These are phyloP conservation scores for Neocrepidodera transversa DNA, from an alignment of 2,888 invertebrate genomes.

Conservation along the genomic window DNA sequence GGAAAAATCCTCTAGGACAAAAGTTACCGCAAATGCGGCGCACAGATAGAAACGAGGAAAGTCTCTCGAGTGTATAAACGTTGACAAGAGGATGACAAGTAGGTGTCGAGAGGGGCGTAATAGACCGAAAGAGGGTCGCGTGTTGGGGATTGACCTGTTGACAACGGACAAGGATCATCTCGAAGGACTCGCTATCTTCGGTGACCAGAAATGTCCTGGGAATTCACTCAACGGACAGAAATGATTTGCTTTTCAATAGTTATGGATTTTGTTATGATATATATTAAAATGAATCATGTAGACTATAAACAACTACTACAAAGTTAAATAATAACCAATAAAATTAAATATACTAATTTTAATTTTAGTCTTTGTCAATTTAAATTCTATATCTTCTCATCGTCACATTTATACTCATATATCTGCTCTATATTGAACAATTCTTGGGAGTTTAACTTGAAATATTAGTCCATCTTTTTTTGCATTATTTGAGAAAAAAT, in stretches of 20 bases:
- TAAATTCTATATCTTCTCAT: too few species aligned
- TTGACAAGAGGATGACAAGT: slow-evolving; percentile 32
- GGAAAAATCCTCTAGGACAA: slow-evolving; percentile 28
- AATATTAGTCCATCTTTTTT: too few species aligned
- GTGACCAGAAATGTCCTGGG: slow-evolving; percentile 45
- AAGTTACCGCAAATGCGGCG: slow-evolving; percentile 36
- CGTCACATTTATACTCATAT: too few species aligned
- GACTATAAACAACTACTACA: too few species aligned
- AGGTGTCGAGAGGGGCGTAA: slow-evolving; percentile 29
- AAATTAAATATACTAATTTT: too few species aligned
- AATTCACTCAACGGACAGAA: slow-evolving; percentile 24
- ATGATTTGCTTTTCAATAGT: background rate
- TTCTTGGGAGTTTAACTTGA: too few species aligned
- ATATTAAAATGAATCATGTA: too few species aligned
- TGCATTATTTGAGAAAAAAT: too few species aligned
- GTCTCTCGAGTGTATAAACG: slow-evolving; percentile 36
- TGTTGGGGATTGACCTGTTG: slow-evolving; percentile 43
- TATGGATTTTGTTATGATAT: too few species aligned
- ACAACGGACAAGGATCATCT: slow-evolving; percentile 41
- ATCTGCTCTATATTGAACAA: too few species aligned
- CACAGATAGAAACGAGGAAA: slow-evolving; percentile 17
- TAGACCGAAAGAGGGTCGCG: slow-evolving; percentile 35
- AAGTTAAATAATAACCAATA: too few species aligned
- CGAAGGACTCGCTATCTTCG: slow-evolving; percentile 45
- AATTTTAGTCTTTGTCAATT: too few species aligned